Conservation (phyloP, 2,113 vertebrate genomes). For the Leucopternis melanops region DNA sequence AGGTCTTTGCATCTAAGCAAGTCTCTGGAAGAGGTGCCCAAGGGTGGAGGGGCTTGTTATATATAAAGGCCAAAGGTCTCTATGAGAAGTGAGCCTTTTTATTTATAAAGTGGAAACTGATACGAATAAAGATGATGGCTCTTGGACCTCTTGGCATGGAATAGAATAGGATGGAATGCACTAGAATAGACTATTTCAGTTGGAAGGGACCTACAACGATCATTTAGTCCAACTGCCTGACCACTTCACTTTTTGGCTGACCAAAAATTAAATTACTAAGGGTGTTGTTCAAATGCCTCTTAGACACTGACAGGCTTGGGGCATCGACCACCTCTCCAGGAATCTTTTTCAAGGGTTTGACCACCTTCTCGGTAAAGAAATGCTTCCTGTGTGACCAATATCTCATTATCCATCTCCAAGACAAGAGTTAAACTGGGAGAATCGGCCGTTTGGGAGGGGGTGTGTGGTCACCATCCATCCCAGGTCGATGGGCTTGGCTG, state of each 20-base stretch:
- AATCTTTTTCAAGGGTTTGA: neutral
- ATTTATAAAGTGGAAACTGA: neutral
- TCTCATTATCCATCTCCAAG: neutral
- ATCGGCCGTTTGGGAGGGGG: fast-evolving
- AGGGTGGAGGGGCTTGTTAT: no score
- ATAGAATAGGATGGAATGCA: neutral
- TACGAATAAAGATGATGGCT: neutral
- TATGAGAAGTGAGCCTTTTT: neutral
- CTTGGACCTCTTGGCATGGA: neutral
- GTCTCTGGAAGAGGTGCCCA: neutral
- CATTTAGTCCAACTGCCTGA: neutral
- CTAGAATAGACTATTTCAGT: no score
- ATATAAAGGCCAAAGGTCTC: no score
- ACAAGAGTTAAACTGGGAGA: neutral
- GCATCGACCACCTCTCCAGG: neutral
- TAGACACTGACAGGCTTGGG: neutral
- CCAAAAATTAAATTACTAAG: neutral
- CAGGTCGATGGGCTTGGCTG: neutral
- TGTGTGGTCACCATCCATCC: fast-evolving
- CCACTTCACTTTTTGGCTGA: no score
- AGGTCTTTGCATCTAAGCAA: neutral
- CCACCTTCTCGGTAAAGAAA: neutral
- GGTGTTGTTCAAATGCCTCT: neutral
- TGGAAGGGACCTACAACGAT: neutral
- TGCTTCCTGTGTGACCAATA: neutral